Evolutionary conservation across 2,888 invertebrate genomes (phyloP).

Genomic region (Nymphalis c-album): DNA sequence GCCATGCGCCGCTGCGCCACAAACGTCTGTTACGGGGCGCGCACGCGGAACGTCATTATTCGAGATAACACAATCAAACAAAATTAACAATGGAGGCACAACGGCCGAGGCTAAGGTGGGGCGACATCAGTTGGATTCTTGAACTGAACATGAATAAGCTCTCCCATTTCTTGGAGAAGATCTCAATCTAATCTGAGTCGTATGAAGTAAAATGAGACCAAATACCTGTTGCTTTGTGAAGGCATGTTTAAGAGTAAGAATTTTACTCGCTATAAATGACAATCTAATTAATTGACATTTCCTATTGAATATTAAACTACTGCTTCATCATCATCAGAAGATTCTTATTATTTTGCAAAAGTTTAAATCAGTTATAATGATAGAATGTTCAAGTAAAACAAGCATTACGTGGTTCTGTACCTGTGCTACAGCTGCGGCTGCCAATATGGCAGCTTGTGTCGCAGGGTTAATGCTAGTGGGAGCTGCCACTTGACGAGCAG

Average conservation of each 20-base stretch:
- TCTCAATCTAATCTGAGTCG: not conserved
- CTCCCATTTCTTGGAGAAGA: not conserved
- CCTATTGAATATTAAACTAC: not conserved
- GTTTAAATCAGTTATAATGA: no score
- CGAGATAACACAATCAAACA: not conserved
- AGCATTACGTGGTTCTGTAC: constrained; percentile 41
- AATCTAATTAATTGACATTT: no score
- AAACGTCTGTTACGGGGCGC: constrained; percentile 59
- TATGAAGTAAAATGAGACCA: not conserved
- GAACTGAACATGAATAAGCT: not conserved
- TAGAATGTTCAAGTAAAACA: no score
- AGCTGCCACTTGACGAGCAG: constrained; percentile 62
- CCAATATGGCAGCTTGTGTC: constrained; percentile 80
- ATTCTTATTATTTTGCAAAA: not conserved
- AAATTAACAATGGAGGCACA: not conserved
- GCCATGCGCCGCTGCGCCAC: constrained; percentile 76
- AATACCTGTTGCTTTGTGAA: constrained; percentile 53
- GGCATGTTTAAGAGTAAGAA: constrained; percentile 27
- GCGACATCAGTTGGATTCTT: not conserved
- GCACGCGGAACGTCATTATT: constrained; percentile 7
- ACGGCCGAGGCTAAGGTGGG: no score
- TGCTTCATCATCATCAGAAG: not conserved
- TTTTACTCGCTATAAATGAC: constrained; percentile 4
- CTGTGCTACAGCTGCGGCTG: constrained; percentile 82
- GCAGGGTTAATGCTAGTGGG: constrained; percentile 70